phyloP scores from a whole-genome alignment of 2,113 vertebrate species.

The Rhinoderma darwinii region DNA sequence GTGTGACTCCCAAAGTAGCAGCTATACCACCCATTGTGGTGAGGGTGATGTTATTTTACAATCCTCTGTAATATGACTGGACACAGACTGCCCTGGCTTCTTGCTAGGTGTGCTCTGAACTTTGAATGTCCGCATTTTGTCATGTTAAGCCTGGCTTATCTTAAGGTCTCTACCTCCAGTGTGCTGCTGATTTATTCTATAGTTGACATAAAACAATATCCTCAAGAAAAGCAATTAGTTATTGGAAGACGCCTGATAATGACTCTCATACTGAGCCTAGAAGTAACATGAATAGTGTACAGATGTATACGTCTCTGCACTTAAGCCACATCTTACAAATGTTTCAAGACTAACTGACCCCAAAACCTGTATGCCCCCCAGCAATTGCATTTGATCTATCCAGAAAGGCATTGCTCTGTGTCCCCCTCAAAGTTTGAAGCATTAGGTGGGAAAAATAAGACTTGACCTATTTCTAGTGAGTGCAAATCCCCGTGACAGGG shows the following conservation, averaged over 20 bases:
- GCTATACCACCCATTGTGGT: conserved; percentile 14
- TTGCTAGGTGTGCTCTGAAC: conserved; percentile 52
- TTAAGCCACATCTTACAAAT: conserved; percentile 59
- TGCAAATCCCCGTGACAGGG: conserved; percentile 59
- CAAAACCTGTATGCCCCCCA: conserved; percentile 42
- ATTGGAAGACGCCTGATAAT: conserved; percentile 65
- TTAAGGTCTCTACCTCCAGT: conserved; percentile 51
- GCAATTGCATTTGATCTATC: conserved; percentile 53
- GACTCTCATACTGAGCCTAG: conserved; percentile 45
- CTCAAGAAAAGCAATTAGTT: conserved; percentile 63
- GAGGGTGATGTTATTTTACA: conserved; percentile 16
- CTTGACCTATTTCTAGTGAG: conserved; percentile 58
- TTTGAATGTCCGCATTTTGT: conserved; percentile 61
- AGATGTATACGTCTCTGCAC: conserved; percentile 16
- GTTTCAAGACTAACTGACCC: conserved; percentile 64
- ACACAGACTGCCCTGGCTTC: conserved; percentile 20
- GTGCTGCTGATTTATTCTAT: conserved; percentile 59
- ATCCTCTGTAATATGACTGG: conserved; percentile 16
- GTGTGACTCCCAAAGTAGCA: background rate
- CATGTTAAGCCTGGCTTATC: conserved; percentile 54
- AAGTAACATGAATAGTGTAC: conserved; percentile 42
- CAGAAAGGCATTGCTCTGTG: conserved; percentile 40
- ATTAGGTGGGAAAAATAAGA: conserved; percentile 60
- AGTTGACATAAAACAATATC: conserved; percentile 62
- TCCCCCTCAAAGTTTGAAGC: conserved; percentile 56